Conservation (phyloP, 2,113 vertebrate species). For the Protobothrops flavoviridis region DNA sequence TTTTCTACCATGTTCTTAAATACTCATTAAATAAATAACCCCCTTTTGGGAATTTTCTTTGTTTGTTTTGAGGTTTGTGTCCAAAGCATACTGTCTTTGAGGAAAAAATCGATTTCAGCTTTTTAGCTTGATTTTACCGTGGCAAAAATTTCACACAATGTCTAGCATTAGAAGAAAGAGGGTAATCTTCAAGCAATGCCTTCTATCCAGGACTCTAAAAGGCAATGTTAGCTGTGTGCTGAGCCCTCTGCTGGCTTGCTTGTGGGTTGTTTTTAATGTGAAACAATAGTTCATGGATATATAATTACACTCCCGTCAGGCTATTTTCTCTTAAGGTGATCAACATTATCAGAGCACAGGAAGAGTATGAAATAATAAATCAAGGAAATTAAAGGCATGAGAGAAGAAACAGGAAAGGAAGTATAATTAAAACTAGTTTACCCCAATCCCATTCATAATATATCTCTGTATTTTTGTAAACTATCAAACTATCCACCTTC, state of each 20-base stretch:
- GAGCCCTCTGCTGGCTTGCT: constrained; percentile 28
- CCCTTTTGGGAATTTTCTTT: background rate
- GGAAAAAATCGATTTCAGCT: accelerated
- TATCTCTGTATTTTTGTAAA: background rate
- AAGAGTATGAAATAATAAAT: background rate
- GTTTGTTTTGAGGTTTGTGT: background rate
- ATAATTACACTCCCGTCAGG: background rate
- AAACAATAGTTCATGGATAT: background rate
- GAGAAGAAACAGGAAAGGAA: background rate
- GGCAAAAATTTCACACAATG: background rate
- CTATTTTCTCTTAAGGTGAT: background rate
- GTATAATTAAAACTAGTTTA: background rate
- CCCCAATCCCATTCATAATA: background rate
- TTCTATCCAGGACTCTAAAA: background rate
- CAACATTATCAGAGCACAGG: background rate
- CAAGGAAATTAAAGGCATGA: background rate
- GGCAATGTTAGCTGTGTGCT: background rate
- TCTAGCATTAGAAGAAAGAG: background rate
- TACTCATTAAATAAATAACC: background rate
- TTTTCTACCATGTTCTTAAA: background rate
- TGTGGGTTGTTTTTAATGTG: background rate
- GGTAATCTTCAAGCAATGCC: background rate
- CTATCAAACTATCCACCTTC: background rate
- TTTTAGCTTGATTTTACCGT: background rate
- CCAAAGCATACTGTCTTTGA: background rate